These are phyloP conservation scores for Enteromius mattozi DNA, from an alignment of 2,797 vertebrate species.

Conservation along the genomic window DNA sequence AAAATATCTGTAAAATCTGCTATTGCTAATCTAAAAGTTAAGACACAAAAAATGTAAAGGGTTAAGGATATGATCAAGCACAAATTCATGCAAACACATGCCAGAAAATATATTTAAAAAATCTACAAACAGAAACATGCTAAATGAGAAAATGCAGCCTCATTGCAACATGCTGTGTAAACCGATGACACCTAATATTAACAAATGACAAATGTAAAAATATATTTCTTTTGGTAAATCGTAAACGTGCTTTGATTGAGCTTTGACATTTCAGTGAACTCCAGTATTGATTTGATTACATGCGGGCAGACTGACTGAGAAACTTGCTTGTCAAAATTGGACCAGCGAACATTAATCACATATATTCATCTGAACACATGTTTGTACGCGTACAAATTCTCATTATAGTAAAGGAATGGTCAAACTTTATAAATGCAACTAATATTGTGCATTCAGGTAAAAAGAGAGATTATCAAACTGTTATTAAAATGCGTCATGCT, in stretches of 20 bases:
- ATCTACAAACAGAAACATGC: constrained; percentile 36
- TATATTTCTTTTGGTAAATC: neutral
- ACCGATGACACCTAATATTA: constrained; percentile 13
- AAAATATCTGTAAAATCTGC: neutral
- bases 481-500: constrained; percentile 26
- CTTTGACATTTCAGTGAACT: neutral
- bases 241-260: constrained; percentile 7
- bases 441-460: constrained; percentile 39
- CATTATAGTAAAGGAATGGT: constrained; percentile 14
- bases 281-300: neutral
- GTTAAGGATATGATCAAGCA: constrained; percentile 12
- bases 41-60: neutral
- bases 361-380: neutral
- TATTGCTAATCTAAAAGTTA: too few relatives aligned
- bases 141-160: constrained; percentile 28
- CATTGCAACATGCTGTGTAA: constrained; percentile 1
- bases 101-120: constrained; percentile 10
- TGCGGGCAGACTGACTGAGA: neutral
- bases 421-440: neutral
- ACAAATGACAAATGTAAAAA: constrained; percentile 20
- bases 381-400: neutral
- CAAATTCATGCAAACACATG: constrained; percentile 36
- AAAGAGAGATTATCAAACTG: constrained; percentile 22
- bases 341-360: neutral
- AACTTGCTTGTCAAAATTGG: neutral